Conservation (phyloP, 2,113 vertebrate species). For the Mobula hypostoma region DNA sequence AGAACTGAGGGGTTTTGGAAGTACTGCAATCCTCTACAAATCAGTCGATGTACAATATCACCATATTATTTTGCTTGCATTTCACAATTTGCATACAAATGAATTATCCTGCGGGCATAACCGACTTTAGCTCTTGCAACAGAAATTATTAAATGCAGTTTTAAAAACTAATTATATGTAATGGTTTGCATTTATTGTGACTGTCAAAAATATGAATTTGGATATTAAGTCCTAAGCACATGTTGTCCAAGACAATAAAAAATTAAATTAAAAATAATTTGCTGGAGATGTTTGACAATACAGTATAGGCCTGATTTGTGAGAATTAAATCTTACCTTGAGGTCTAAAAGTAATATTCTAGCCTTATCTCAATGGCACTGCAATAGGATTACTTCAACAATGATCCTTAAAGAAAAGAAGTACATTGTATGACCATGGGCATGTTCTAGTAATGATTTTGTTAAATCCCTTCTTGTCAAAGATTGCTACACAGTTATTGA, state of each 20-base stretch:
- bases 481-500: neutral
- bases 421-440: slow-evolving; percentile 15
- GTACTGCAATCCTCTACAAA: neutral
- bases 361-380: slow-evolving; percentile 23
- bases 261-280: slow-evolving; percentile 34
- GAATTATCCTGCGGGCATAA: slow-evolving; percentile 24
- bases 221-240: slow-evolving; percentile 20
- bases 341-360: slow-evolving; percentile 27
- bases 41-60: slow-evolving; percentile 9
- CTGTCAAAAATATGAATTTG: slow-evolving; percentile 30
- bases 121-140: slow-evolving; percentile 25
- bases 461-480: slow-evolving; percentile 35
- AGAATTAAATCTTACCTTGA: slow-evolving; percentile 30
- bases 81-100: slow-evolving; percentile 36
- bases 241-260: slow-evolving; percentile 21
- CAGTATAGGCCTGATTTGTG: neutral
- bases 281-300: neutral
- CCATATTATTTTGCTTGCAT: slow-evolving; percentile 6
- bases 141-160: slow-evolving; percentile 21
- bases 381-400: slow-evolving; percentile 29
- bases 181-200: slow-evolving; percentile 33
- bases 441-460: slow-evolving; percentile 36
- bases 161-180: slow-evolving; percentile 31
- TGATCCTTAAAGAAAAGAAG: slow-evolving; percentile 28
- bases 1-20: slow-evolving; percentile 2